A percentile compares a stretch with the other conserved stretches of the same genome.
phyloP scores from a whole-genome alignment of 2,888 invertebrate genomes.

The Apamea epomidion region DNA sequence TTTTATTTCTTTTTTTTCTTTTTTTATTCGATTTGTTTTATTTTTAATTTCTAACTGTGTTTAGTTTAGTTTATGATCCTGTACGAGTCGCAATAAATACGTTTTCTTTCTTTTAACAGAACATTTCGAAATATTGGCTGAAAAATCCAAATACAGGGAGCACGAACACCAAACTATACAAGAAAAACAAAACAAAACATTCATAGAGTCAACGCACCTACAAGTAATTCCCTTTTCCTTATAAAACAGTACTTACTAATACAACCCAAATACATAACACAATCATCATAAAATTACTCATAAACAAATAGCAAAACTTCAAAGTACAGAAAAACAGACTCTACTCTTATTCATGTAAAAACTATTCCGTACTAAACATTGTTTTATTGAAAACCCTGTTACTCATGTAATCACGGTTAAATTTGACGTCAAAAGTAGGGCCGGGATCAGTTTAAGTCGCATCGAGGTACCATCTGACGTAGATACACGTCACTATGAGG shows the following conservation, averaged over 20 bases:
- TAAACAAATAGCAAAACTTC: slow-evolving; percentile 13
- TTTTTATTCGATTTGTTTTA: too few species aligned
- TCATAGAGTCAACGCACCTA: not conserved
- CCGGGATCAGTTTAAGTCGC: slow-evolving; percentile 31
- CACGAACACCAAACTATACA: not conserved
- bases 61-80: too few species aligned
- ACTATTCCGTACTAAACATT: slow-evolving; percentile 21
- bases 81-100: too few species aligned
- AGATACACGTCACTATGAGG: slow-evolving; percentile 66
- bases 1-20: too few species aligned
- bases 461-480: slow-evolving; percentile 39
- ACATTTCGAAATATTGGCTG: not conserved
- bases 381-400: slow-evolving; percentile 53
- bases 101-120: too few species aligned
- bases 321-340: slow-evolving; percentile 31
- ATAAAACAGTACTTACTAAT: slow-evolving; percentile 32
- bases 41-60: too few species aligned
- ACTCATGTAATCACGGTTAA: slow-evolving; percentile 43
- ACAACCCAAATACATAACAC: slow-evolving; percentile 31
- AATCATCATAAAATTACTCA: slow-evolving; percentile 44
- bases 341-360: slow-evolving; percentile 47
- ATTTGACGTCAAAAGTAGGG: slow-evolving; percentile 45
- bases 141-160: not conserved
- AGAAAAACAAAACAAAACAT: not conserved
- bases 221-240: slow-evolving; percentile 44